These are phyloP conservation scores for Acipenser ruthenus DNA, from an alignment of 2,797 vertebrate species.

Conservation along the genomic window DNA sequence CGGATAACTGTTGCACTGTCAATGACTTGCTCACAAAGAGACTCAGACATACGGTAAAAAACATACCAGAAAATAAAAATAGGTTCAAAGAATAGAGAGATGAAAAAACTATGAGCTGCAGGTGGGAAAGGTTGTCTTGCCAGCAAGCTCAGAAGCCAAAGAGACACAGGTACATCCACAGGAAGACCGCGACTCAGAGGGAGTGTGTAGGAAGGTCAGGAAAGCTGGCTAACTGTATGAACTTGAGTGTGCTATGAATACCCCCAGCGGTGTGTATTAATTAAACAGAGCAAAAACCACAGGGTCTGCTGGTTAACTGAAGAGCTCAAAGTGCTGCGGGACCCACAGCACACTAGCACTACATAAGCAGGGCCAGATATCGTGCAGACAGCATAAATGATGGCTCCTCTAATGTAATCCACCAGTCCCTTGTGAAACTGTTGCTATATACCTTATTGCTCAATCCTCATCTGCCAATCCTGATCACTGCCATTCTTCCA, in stretches of 20 bases:
- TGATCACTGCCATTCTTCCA: no score
- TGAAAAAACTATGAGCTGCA: no score
- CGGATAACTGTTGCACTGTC: no score
- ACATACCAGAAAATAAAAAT: no score
- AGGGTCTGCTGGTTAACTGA: slow-evolving; percentile 2
- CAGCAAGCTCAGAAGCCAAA: background rate
- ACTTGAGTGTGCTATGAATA: background rate
- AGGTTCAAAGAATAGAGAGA: no score
- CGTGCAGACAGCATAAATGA: background rate
- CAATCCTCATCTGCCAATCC: no score
- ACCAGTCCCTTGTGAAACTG: no score
- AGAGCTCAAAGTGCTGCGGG: slow-evolving; percentile 8
- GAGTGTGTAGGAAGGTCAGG: slow-evolving; percentile 5
- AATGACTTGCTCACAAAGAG: no score
- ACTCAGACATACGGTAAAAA: no score
- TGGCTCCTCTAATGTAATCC: background rate
- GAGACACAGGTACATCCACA: slow-evolving; percentile 15
- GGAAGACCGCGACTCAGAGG: slow-evolving; percentile 7
- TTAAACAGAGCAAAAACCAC: slow-evolving; percentile 12
- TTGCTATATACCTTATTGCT: no score
- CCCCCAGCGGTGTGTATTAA: slow-evolving; percentile 6
- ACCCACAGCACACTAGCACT: slow-evolving; percentile 2
- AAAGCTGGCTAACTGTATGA: slow-evolving; percentile 7
- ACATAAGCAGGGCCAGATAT: slow-evolving; percentile 2
- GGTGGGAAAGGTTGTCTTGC: background rate